Percentiles rank a stretch among this genome's conserved stretches.
Evolutionary conservation across 2,888 invertebrate genomes (phyloP).

Genomic region (Pecten maximus): DNA sequence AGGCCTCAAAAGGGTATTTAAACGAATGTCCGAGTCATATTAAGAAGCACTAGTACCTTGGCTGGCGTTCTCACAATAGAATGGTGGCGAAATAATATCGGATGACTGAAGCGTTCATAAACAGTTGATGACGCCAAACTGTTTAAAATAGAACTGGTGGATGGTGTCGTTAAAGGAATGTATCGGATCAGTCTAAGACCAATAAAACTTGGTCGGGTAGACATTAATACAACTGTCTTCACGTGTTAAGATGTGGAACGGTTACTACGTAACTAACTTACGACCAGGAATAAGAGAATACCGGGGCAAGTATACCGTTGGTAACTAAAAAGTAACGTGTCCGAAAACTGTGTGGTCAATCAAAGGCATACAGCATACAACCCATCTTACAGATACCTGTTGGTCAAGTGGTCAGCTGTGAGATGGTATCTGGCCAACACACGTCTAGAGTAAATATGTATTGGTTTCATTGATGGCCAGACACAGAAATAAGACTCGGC

Average conservation of each 20-base stretch:
- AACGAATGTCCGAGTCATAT: too few species aligned
- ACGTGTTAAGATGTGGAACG: too few species aligned
- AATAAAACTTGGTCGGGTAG: too few species aligned
- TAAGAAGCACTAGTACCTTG: too few species aligned
- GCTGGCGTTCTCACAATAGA: too few species aligned
- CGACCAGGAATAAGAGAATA: too few species aligned
- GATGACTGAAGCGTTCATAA: too few species aligned
- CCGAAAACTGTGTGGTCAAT: neutral
- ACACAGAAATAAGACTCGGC: neutral
- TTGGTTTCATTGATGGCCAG: neutral
- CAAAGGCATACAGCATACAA: neutral
- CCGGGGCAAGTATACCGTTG: neutral
- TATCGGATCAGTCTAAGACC: too few species aligned
- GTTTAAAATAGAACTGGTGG: neutral
- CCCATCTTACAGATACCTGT: neutral
- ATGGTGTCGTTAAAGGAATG: neutral
- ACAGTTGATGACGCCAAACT: neutral
- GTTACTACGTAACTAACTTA: too few species aligned
- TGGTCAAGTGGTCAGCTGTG: conserved; percentile 30
- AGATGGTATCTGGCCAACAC: conserved; percentile 8
- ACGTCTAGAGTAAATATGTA: neutral
- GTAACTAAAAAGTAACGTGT: neutral
- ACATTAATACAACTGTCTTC: too few species aligned
- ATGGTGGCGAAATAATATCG: too few species aligned
- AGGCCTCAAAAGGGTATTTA: neutral